Percentiles rank a stretch among this genome's conserved stretches.
These are phyloP conservation scores for Chirona hameri DNA, from an alignment of 2,888 invertebrate species.

Conservation along the genomic window DNA sequence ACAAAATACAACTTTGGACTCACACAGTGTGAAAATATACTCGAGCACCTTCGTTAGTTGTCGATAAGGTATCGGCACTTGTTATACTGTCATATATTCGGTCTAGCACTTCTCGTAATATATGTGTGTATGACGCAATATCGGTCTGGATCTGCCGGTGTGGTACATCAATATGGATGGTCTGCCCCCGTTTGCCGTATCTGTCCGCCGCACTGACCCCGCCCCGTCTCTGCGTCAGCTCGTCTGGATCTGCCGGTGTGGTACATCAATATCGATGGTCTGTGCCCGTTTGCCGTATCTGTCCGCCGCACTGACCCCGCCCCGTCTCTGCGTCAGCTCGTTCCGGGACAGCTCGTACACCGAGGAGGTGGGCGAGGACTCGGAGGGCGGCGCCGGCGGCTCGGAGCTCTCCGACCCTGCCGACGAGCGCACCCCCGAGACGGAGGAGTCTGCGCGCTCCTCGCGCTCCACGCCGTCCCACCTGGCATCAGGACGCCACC, in stretches of 20 bases:
- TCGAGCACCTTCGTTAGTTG: no score
- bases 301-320: background rate
- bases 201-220: background rate
- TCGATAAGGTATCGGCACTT: no score
- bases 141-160: no score
- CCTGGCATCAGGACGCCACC: slow-evolving; percentile 24
- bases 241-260: no score
- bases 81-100: no score
- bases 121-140: no score
- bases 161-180: no score
- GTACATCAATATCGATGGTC: no score
- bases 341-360: slow-evolving; percentile 36
- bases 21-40: no score
- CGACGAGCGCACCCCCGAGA: slow-evolving; percentile 66
- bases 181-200: background rate
- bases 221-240: no score
- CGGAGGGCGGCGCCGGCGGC: background rate
- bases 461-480: slow-evolving; percentile 47
- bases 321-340: slow-evolving; percentile 32
- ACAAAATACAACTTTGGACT: no score
- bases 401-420: background rate
- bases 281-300: background rate
- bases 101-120: no score
- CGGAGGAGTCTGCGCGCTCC: slow-evolving; percentile 63
- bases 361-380: slow-evolving; percentile 30